These are phyloP conservation scores for Bucco capensis DNA, from an alignment of 2,113 vertebrate species.

Conservation along the genomic window DNA sequence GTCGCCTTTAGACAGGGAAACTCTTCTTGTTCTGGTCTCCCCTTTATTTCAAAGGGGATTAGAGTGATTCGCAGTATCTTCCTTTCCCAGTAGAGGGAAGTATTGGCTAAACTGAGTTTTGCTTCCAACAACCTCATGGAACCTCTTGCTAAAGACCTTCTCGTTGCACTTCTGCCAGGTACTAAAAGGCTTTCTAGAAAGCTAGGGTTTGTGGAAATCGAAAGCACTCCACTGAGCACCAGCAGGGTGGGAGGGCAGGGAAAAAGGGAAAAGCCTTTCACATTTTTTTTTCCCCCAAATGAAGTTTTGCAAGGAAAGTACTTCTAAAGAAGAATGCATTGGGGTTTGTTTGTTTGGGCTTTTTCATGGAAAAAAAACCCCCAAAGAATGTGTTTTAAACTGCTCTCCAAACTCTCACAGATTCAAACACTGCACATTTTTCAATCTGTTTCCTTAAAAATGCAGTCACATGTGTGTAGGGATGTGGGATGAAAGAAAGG, in stretches of 20 bases:
- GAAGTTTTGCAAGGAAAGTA: neutral
- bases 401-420: neutral
- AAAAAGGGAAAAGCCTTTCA: neutral
- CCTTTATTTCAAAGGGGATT: neutral
- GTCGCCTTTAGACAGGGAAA: neutral
- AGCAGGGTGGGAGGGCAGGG: neutral
- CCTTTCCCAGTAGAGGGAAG: slow-evolving; percentile 47
- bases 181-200: neutral
- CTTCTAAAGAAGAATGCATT: neutral
- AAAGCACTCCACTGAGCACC: neutral
- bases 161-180: neutral
- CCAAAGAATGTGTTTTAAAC: neutral
- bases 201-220: neutral
- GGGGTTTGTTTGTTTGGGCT: neutral
- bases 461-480: neutral
- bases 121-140: accelerated
- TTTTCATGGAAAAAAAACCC: neutral
- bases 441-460: neutral
- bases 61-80: neutral
- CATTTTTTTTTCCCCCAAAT: neutral
- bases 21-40: neutral
- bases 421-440: neutral
- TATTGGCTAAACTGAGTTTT: slow-evolving; percentile 43
- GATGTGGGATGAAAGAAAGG: neutral
- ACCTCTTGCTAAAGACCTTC: neutral